Conservation (phyloP, 1,140 invertebrate species). For the Acromyrmex charruanus region DNA sequence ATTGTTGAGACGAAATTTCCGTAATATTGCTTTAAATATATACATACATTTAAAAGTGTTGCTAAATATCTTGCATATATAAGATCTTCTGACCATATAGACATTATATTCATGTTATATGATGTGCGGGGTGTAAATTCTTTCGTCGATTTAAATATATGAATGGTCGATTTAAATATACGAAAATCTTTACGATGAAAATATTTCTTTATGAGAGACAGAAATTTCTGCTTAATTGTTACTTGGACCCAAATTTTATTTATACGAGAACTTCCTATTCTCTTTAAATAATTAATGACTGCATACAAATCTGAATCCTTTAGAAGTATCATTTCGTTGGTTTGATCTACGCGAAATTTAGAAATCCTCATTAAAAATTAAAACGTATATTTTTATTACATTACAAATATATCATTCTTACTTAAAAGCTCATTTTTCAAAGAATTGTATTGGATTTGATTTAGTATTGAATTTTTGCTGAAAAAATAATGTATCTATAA, state of each 20-base stretch:
- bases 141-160: neutral
- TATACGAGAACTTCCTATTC: neutral
- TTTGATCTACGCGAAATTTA: conserved; percentile 7
- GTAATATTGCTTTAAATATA: neutral
- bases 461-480: conserved; percentile 4
- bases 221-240: neutral
- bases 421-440: neutral
- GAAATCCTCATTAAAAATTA: neutral
- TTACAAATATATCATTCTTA: neutral
- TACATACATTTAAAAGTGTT: neutral
- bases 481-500: neutral
- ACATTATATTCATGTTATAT: neutral
- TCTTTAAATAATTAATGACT: neutral
- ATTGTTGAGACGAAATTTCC: neutral
- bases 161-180: neutral
- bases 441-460: neutral
- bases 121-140: neutral
- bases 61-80: conserved; percentile 18
- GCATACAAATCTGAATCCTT: conserved; percentile 15
- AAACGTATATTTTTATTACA: neutral
- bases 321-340: conserved; percentile 1
- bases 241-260: conserved; percentile 21
- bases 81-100: conserved; percentile 40
- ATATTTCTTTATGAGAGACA: neutral
- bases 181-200: neutral